Conservation (phyloP, 2,797 vertebrate genomes). For the Chelonia mydas region DNA sequence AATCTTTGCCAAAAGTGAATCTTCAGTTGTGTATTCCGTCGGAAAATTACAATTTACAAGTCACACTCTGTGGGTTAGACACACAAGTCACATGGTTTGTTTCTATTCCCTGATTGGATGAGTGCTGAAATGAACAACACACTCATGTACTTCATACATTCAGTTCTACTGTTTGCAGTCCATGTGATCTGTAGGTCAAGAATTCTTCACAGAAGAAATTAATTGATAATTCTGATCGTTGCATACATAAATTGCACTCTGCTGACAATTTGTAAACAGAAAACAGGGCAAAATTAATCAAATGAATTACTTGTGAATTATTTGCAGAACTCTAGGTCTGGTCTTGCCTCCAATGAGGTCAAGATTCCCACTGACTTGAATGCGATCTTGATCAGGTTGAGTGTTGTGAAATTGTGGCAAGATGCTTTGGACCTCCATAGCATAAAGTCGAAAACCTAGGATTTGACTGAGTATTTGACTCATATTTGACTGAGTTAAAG, state of each 20-base stretch:
- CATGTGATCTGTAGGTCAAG: neutral
- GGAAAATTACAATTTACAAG: neutral
- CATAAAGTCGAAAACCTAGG: rapidly evolving
- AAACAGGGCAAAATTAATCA: neutral
- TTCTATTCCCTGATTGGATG: neutral
- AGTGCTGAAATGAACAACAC: neutral
- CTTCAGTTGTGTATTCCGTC: neutral
- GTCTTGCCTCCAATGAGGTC: neutral
- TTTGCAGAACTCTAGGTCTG: neutral
- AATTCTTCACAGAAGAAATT: neutral
- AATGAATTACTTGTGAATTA: neutral
- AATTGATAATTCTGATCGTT: rapidly evolving
- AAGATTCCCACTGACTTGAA: neutral
- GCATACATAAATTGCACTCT: neutral
- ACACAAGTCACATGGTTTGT: neutral
- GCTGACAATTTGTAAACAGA: neutral
- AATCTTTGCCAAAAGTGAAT: neutral
- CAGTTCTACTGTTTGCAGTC: neutral
- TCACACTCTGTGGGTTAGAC: neutral
- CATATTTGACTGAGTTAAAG: neutral
- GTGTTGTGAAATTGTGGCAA: neutral
- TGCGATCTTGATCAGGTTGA: neutral
- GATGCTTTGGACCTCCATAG: neutral
- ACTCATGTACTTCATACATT: rapidly evolving
- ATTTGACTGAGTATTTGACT: too few species aligned